Base-by-base conservation (phyloP, 2,113 vertebrate species). In the Ovis aries region DNA sequence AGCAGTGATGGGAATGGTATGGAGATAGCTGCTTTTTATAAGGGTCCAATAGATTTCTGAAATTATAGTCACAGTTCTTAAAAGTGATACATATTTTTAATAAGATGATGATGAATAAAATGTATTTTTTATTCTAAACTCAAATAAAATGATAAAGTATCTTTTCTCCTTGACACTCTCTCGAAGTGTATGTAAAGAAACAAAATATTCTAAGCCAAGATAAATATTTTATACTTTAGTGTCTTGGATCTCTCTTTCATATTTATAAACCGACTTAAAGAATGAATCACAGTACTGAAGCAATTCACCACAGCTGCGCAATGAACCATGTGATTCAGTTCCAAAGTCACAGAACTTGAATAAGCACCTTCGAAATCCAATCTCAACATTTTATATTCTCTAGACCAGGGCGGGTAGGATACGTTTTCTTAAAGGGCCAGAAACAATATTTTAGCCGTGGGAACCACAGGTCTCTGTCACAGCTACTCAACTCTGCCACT, bases 141-240 rank as follows among this genome's bases (percentile, higher is more conserved):
- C 40, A 52, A 64, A 85, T 14, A 85, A 95, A 80, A 67, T 43
- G 21, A 23, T 45, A 86, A 53, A 71, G 95, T 82, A 45, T 40
- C 25, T 95, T 94, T 93, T 82, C 82, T 94, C 52, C 74, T 96
- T 91, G 71, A 19, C 78, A 88, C 7, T 64, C 92, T 91, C 53
- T 93, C 71, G 48, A 97, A 85, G 52, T 91, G 31, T 96, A 74
- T 53, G 43, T 82, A 97, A 71, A 53, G 80, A 96, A 86, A 89
- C 45, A 90, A 89, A 93, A 77, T 45, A 91, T 29, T 84, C 19
- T 55, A 87, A 95, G n/a, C 40, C 36, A 83, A 64, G 97, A 77
- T 53, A 88, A 78, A 48, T 88, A 93, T 84, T 78, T 97, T 16
- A 53, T 91, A 92, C 80, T 48, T 97, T 16, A 78, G 15, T 50